Percentiles rank a stretch among this genome's conserved stretches.
These are phyloP conservation scores for Archips crataeganus DNA, from an alignment of 2,888 invertebrate species.

Conservation along the genomic window DNA sequence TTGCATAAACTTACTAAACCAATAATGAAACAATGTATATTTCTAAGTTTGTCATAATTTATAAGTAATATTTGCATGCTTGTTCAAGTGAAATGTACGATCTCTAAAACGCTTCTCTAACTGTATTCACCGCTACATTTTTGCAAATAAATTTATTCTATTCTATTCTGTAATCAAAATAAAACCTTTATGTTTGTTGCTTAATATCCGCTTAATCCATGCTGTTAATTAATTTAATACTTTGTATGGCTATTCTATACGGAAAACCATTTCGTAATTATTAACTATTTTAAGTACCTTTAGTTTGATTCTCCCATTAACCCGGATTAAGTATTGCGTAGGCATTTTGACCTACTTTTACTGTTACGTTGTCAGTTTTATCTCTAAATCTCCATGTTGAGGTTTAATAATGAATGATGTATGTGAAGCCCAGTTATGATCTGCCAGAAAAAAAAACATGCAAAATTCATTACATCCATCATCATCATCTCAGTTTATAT, in stretches of 20 bases:
- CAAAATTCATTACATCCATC: too few species aligned
- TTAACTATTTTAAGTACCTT: conserved; percentile 6
- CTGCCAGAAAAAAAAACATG: too few species aligned
- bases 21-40: too few species aligned
- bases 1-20: too few species aligned
- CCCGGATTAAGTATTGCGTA: conserved; percentile 11
- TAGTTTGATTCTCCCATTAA: not conserved
- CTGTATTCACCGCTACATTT: too few species aligned
- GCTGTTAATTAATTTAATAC: not conserved
- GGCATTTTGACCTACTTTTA: conserved; percentile 23
- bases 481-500: too few species aligned
- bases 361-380: conserved; percentile 8
- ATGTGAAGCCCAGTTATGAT: too few species aligned
- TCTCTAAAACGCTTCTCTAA: too few species aligned
- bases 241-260: not conserved
- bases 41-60: too few species aligned
- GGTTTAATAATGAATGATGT: not conserved
- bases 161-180: not conserved
- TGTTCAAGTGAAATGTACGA: too few species aligned
- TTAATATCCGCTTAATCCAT: not conserved
- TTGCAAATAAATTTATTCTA: too few species aligned
- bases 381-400: not conserved
- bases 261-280: conserved; percentile 15
- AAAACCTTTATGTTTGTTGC: not conserved
- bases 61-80: too few species aligned